A percentile compares a stretch with the other conserved stretches of the same genome.
Conservation (phyloP, 2,113 vertebrate genomes). For the Perca fluviatilis region DNA sequence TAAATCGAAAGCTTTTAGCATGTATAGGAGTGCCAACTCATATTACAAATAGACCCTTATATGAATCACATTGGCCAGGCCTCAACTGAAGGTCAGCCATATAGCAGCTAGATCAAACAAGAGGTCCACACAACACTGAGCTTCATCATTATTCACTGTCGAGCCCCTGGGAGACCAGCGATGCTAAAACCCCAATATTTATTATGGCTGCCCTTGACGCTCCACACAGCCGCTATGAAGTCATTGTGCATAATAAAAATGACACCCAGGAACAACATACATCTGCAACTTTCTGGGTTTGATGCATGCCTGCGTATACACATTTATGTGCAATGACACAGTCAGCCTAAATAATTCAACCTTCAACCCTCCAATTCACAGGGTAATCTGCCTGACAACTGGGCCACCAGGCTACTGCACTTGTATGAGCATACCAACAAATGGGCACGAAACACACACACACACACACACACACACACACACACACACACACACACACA, state of each 20-base stretch:
- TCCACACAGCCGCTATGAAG: constrained; percentile 28
- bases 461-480: too few relatives aligned
- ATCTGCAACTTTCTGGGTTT: background rate
- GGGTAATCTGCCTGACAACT: background rate
- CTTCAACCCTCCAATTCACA: background rate
- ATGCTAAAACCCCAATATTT: constrained; percentile 57
- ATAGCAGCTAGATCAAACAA: constrained; percentile 26
- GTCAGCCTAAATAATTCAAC: background rate
- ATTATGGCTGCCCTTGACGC: constrained; percentile 59
- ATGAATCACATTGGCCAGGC: constrained; percentile 42
- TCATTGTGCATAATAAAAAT: constrained; percentile 47
- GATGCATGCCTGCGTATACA: background rate
- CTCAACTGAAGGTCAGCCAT: constrained; percentile 62
- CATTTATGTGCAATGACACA: background rate
- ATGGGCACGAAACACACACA: background rate
- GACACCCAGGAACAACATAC: constrained; percentile 27
- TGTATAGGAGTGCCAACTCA: constrained; percentile 10
- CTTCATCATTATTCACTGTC: constrained; percentile 59
- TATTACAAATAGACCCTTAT: constrained; percentile 44
- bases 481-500: background rate
- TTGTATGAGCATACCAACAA: background rate
- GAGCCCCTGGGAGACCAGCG: constrained; percentile 20
- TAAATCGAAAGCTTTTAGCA: constrained; percentile 21
- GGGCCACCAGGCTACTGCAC: background rate
- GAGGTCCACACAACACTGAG: constrained; percentile 29